phyloP scores from a whole-genome alignment of 2,888 invertebrate genomes.

The Leptodirus hochenwartii region DNA sequence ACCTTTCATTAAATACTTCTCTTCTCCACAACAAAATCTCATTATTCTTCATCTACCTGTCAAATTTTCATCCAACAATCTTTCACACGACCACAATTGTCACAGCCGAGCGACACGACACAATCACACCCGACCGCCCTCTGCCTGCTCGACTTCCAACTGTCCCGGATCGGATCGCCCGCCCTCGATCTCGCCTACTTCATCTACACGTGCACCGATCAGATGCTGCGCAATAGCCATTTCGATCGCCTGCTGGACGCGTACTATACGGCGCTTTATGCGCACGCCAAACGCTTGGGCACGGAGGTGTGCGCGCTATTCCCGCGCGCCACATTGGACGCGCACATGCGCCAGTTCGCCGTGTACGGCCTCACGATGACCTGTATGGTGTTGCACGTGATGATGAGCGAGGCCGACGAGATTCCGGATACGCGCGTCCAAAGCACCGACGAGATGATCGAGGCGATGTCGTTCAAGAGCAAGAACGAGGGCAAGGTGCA shows the following conservation, averaged over 20 bases:
- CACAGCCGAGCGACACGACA: too few species aligned
- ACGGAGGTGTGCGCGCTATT: conserved; percentile 16
- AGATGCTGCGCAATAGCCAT: conserved; percentile 16
- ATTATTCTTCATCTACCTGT: too few species aligned
- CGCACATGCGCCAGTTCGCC: conserved; percentile 17
- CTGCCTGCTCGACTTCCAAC: conserved; percentile 18
- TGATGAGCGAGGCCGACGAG: conserved; percentile 16
- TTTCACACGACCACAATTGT: too few species aligned
- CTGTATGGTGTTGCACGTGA: conserved; percentile 14
- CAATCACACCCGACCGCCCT: conserved; percentile 14
- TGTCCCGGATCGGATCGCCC: conserved; percentile 15
- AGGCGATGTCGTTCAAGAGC: conserved; percentile 9
- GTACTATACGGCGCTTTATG: conserved; percentile 18
- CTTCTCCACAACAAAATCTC: too few species aligned
- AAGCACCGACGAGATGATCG: conserved; percentile 4
- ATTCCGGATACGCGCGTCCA: conserved; percentile 14
- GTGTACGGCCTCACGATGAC: conserved; percentile 14
- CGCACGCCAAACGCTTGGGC: conserved; percentile 14
- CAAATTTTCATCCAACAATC: too few species aligned
- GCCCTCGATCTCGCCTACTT: conserved; percentile 20
- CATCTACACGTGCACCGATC: conserved; percentile 19
- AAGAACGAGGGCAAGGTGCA: conserved; percentile 11
- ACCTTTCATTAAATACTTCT: too few species aligned
- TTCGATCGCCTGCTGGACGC: conserved; percentile 17
- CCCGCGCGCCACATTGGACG: conserved; percentile 15